Conservation (phyloP, 2,113 vertebrate species). For the Elgaria multicarinata region DNA sequence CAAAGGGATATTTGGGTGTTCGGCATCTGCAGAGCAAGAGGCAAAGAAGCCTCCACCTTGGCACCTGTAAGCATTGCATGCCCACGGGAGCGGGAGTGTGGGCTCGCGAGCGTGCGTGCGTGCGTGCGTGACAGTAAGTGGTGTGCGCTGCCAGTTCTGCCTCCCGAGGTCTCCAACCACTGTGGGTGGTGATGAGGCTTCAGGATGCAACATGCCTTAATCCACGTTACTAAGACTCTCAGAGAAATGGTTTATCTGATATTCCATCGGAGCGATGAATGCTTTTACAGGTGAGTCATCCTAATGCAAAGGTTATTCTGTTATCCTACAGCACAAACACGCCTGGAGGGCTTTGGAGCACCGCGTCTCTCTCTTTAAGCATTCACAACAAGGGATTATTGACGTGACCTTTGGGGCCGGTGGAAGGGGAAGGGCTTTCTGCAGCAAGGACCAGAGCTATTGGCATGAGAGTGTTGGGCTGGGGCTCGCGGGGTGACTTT, state of each 20-base stretch:
- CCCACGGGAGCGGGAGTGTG: neutral
- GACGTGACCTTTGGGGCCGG: neutral
- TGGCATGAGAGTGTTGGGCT: too few species aligned
- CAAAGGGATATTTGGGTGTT: neutral
- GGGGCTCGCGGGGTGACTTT: too few species aligned
- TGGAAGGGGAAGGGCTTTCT: neutral
- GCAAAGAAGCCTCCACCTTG: neutral
- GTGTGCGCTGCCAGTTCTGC: neutral
- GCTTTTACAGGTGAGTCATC: neutral
- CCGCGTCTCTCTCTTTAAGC: neutral
- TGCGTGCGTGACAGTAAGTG: accelerated
- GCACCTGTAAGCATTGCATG: neutral
- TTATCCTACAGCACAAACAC: neutral
- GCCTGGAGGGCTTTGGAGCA: neutral
- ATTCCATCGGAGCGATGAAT: neutral
- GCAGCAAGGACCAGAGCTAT: neutral
- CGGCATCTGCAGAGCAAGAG: neutral
- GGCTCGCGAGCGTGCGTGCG: accelerated
- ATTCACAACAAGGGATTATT: neutral
- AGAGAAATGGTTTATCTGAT: constrained; percentile 51
- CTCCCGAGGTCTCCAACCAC: accelerated
- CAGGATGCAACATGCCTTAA: neutral
- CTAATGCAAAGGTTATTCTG: neutral
- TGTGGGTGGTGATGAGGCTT: accelerated
- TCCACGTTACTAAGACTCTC: neutral